phyloP scores from a whole-genome alignment of 2,113 vertebrate genomes.

The Alexandromys fortis region DNA sequence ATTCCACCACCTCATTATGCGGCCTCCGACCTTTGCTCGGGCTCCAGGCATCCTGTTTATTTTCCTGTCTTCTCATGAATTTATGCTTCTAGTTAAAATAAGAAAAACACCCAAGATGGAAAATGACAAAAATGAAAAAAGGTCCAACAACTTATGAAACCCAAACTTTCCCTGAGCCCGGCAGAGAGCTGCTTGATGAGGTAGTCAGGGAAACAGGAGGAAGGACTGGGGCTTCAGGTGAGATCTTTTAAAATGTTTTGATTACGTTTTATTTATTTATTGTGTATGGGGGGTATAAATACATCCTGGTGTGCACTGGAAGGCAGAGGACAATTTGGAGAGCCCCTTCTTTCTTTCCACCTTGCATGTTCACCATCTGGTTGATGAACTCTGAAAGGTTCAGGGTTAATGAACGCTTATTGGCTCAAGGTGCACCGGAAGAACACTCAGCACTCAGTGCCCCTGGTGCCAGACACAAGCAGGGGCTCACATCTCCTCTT shows the following conservation, averaged over 20 bases:
- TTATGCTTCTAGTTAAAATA: constrained; percentile 51
- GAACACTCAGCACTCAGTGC: no score
- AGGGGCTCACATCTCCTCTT: background rate
- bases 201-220: background rate
- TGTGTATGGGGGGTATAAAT: background rate
- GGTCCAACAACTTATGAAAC: background rate
- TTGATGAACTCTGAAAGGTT: background rate
- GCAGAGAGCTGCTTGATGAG: background rate
- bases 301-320: background rate
- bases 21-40: constrained; percentile 55
- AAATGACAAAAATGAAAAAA: background rate
- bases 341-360: background rate
- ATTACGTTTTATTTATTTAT: background rate
- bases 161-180: background rate
- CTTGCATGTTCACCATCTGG: no score
- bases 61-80: constrained; percentile 45
- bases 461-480: accelerated
- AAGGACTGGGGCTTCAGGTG: background rate
- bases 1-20: constrained; percentile 44
- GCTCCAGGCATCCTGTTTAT: constrained; percentile 44
- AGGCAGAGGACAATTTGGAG: background rate
- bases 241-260: background rate
- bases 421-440: background rate
- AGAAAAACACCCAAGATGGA: background rate
- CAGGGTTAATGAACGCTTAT: background rate